These are phyloP conservation scores for Actinostola sp. DNA, from an alignment of 92 coral and sea anemone species.

Conservation along the genomic window DNA sequence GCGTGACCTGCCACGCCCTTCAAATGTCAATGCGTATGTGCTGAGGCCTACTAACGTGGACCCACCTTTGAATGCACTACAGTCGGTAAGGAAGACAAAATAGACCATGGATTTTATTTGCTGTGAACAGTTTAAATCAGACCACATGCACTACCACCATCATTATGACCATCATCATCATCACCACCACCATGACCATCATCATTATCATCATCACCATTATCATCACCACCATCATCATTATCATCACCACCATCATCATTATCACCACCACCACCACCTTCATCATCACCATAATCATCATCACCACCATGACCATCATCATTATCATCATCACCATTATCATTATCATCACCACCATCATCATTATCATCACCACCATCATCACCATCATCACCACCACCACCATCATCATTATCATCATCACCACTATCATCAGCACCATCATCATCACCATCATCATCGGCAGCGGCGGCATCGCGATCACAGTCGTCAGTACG, in stretches of 20 bases:
- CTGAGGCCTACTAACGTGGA: slow-evolving; percentile 90
- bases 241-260: slow-evolving; percentile 5
- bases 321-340: slow-evolving; percentile 4
- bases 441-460: slow-evolving; percentile 2
- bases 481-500: background rate
- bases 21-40: slow-evolving; percentile 85
- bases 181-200: no score
- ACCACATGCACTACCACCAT: background rate
- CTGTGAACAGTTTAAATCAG: background rate
- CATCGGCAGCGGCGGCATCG: no score
- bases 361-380: background rate
- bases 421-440: background rate
- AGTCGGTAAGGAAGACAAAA: slow-evolving; percentile 62
- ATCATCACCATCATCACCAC: background rate
- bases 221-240: background rate
- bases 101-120: no score
- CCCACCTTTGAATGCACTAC: slow-evolving; percentile 88
- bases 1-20: slow-evolving; percentile 94
- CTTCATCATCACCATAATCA: slow-evolving; percentile 5
- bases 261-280: background rate
- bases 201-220: background rate
- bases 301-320: background rate
- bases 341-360: background rate
- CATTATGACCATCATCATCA: background rate
- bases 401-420: background rate